phyloP scores from a whole-genome alignment of 2,113 vertebrate species.

The Ammodytes dubius region DNA sequence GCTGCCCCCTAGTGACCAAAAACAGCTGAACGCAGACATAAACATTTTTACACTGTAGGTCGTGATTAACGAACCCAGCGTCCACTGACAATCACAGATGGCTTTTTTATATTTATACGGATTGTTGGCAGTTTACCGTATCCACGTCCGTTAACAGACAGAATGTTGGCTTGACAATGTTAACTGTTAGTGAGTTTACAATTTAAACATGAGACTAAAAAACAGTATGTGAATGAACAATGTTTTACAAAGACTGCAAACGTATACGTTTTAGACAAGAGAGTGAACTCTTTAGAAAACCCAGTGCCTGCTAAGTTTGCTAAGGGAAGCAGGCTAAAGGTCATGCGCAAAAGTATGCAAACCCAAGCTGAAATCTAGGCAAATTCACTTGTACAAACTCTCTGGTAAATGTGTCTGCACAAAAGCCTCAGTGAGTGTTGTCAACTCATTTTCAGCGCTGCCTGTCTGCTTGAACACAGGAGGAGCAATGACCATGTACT shows the following conservation, averaged over 20 bases:
- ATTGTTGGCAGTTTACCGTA: not conserved
- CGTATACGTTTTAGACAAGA: not conserved
- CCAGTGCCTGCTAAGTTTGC: not conserved
- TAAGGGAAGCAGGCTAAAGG: constrained; percentile 41
- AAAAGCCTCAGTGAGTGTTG: constrained; percentile 23
- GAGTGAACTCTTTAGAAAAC: not conserved
- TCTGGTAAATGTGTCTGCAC: constrained; percentile 30
- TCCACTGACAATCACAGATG: not conserved
- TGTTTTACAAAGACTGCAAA: not conserved
- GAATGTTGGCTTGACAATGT: not conserved
- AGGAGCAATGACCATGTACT: not conserved
- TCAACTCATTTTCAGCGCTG: constrained; percentile 35
- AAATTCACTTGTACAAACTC: constrained; percentile 50
- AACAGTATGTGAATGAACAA: no score
- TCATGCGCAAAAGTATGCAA: constrained; percentile 65
- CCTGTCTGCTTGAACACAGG: constrained; percentile 13
- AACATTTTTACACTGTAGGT: not conserved
- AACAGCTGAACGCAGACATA: not conserved
- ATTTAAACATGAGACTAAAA: not conserved
- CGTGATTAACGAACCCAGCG: not conserved
- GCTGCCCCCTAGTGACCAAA: not conserved
- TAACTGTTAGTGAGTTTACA: not conserved
- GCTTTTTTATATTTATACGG: not conserved
- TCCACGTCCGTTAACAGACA: not conserved
- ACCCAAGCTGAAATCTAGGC: constrained; percentile 49